Evolutionary conservation across 2,888 invertebrate species (phyloP), one percentile per base, ranked within the genome.

Genomic region (Meganola albula): DNA sequence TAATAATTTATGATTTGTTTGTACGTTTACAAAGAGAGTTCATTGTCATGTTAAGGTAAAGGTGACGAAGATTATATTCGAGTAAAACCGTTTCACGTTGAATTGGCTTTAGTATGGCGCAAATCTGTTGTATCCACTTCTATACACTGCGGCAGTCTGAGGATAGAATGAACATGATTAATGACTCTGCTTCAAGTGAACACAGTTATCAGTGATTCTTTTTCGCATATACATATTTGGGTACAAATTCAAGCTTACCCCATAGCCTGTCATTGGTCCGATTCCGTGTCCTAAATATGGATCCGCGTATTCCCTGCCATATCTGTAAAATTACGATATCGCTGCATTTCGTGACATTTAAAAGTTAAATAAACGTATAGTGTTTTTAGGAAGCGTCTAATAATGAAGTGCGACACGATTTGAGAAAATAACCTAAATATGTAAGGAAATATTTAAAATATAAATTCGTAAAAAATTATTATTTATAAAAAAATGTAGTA

Each of bases 201-300:
- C 8, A 10, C 18, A 28, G 18, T 9, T n/a, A n/a, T n/a, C n/a
- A n/a, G n/a, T n/a, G n/a, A n/a, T n/a, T n/a, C n/a, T n/a, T n/a
- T n/a, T n/a, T n/a, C n/a, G n/a, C n/a, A n/a, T n/a, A n/a, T n/a
- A 5, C 6, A 16, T 16, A 5, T 10, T 27, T 20, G 29, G 14
- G 24, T 9, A 12, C 27, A 20, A 16, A 8, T 28, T 37, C 4
- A 20, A 49, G 74, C 91, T 91, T 90, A 98, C 97, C 91, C 97
- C 97, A 84, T 98, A 98, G 70, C 97, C 97, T 56, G 98, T 94
- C 64, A 98, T 94, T 59, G 98, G 98, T 71, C 98, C 98, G 76
- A 98, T 97, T 50, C 96, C 93, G 87, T 97, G 97, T 57, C 94
- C 96, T 71, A 98, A 88, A 87, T 97, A 97, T 39, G 97, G 96